Evolutionary conservation across 2,888 invertebrate genomes (phyloP).

Genomic region (Sinelater perroti): DNA sequence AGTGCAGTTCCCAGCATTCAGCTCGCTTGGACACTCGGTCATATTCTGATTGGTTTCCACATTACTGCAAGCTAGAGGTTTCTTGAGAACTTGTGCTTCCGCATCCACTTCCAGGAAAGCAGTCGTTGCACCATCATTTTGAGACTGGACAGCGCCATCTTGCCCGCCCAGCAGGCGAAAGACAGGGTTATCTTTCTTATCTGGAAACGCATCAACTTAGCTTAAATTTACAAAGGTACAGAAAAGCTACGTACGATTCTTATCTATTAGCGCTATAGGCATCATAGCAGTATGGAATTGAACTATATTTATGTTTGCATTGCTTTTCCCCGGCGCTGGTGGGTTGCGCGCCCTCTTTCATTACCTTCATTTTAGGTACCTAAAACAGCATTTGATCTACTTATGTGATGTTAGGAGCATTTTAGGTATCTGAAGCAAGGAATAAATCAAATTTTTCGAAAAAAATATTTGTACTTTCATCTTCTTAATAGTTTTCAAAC

Average conservation of each 20-base stretch:
- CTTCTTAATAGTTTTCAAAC: too few species aligned
- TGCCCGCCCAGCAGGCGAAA: constrained; percentile 42
- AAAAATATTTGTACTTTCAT: too few species aligned
- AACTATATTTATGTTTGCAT: constrained; percentile 89
- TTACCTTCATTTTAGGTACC: constrained; percentile 76
- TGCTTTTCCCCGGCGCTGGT: constrained; percentile 67
- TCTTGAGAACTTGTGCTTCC: constrained; percentile 50
- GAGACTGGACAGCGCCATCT: constrained; percentile 44
- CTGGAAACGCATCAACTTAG: neutral
- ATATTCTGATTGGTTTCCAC: constrained; percentile 55
- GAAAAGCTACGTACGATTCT: constrained; percentile 31
- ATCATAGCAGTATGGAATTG: constrained; percentile 87
- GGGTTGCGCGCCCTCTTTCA: constrained; percentile 68
- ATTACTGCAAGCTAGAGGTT: constrained; percentile 44
- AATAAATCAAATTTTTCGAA: neutral
- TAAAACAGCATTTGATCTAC: too few species aligned
- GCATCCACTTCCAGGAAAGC: constrained; percentile 51
- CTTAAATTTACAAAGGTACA: neutral
- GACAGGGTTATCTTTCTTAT: constrained; percentile 33
- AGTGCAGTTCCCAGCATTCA: constrained; percentile 51
- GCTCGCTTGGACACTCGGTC: constrained; percentile 51
- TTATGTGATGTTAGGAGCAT: too few species aligned
- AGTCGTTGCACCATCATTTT: constrained; percentile 53
- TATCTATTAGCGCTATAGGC: constrained; percentile 72
- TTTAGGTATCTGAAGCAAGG: too few species aligned